phyloP scores from a whole-genome alignment of 2,797 vertebrate species.

The Gallinago solitaria region DNA sequence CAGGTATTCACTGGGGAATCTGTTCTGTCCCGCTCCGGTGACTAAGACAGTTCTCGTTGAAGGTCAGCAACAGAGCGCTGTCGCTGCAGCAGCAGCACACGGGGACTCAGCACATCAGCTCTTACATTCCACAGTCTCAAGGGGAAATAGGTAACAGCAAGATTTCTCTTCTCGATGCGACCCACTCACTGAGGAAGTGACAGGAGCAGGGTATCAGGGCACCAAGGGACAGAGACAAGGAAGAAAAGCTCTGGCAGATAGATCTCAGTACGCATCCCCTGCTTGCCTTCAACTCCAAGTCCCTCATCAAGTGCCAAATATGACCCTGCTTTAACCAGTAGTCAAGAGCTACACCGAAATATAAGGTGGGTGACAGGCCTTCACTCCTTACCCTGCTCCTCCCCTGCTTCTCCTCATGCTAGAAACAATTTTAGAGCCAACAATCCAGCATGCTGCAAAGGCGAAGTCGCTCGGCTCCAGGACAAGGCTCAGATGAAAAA shows the following conservation, averaged over 20 bases:
- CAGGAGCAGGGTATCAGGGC: neutral
- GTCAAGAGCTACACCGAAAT: neutral
- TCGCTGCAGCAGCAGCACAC: neutral
- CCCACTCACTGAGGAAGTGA: neutral
- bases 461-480: neutral
- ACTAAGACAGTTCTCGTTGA: neutral
- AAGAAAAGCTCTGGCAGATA: neutral
- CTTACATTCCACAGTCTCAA: neutral
- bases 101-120: neutral
- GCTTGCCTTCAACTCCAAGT: neutral
- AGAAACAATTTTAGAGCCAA: neutral
- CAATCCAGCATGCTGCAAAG: neutral
- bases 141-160: neutral
- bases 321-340: neutral
- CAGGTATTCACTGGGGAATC: neutral
- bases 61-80: neutral
- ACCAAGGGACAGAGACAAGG: neutral
- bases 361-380: neutral
- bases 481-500: neutral
- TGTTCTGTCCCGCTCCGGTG: neutral
- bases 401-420: neutral
- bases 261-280: neutral
- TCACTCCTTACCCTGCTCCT: neutral
- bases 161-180: neutral
- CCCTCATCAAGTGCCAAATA: neutral